These are phyloP conservation scores for Barnardius zonarius DNA, from an alignment of 2,113 vertebrate genomes.

Conservation along the genomic window DNA sequence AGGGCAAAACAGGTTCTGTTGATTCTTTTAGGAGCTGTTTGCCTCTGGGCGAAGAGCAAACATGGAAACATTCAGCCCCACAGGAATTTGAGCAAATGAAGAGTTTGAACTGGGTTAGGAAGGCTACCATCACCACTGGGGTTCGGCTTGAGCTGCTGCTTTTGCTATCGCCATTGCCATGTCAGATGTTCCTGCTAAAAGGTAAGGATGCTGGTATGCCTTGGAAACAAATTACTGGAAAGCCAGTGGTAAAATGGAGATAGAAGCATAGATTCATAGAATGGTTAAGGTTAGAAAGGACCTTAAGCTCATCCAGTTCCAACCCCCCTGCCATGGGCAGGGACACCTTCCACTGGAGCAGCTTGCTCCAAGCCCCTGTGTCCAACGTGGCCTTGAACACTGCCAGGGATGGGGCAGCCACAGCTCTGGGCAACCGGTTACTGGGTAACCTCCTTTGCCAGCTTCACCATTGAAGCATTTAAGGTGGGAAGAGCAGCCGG, in stretches of 20 bases:
- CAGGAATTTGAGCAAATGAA: not conserved
- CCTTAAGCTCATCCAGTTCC: not conserved
- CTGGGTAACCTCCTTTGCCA: not conserved
- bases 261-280: not conserved
- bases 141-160: not conserved
- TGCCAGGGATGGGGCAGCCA: not conserved
- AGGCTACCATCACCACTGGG: not conserved
- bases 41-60: not conserved
- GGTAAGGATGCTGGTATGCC: not conserved
- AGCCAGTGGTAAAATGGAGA: not conserved
- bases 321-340: not conserved
- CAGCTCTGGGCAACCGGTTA: not conserved
- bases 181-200: not conserved
- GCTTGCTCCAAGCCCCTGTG: not conserved
- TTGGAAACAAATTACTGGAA: not conserved
- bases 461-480: rapidly evolving
- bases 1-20: not conserved
- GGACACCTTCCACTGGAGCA: not conserved
- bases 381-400: not conserved
- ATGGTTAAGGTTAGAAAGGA: not conserved
- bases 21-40: not conserved
- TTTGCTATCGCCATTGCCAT: rapidly evolving
- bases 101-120: not conserved
- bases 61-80: not conserved
- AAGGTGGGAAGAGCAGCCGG: not conserved